Percentiles rank a stretch among this genome's conserved stretches.
phyloP scores from a whole-genome alignment of 2,797 vertebrate species.

The Acomys russatus region DNA sequence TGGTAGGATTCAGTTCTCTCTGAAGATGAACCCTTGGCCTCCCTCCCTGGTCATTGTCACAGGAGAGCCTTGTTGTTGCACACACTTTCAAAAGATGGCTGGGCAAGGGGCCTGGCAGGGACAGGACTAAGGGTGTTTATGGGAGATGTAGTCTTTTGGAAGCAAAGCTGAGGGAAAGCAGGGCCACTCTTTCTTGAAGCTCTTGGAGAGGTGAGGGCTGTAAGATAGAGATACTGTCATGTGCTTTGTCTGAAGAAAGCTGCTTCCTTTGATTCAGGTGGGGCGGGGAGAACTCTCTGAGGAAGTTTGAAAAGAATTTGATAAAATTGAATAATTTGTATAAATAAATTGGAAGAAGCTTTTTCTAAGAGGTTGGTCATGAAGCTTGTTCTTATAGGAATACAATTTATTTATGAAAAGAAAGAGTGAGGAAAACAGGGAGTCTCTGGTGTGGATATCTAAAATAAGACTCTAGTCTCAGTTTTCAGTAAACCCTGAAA shows the following conservation, averaged over 20 bases:
- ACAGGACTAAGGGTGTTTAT: not conserved
- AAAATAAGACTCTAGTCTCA: not conserved
- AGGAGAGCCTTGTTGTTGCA: conserved; percentile 65
- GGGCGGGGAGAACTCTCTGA: conserved; percentile 78
- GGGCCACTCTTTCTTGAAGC: not conserved
- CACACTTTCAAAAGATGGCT: conserved; percentile 53
- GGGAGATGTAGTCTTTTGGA: not conserved
- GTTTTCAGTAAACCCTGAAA: not conserved
- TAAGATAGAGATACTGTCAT: conserved; percentile 20
- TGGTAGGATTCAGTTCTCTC: conserved; percentile 79
- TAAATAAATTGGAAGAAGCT: conserved; percentile 57
- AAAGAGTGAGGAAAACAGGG: no score
- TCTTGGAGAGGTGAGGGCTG: conserved; percentile 61
- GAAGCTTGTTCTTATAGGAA: not conserved
- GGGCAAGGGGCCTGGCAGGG: not conserved
- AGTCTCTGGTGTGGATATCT: not conserved
- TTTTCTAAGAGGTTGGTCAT: not conserved
- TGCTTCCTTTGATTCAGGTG: conserved; percentile 69
- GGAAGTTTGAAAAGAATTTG: conserved; percentile 77
- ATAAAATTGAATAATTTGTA: conserved; percentile 70
- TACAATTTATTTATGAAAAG: not conserved
- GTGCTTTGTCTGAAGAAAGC: conserved; percentile 71
- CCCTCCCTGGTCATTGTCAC: conserved; percentile 60
- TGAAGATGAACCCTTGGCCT: conserved; percentile 73
- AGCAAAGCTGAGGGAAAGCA: not conserved